phyloP scores from a whole-genome alignment of 2,888 invertebrate genomes.

The Trissonchulus latispiculum region DNA sequence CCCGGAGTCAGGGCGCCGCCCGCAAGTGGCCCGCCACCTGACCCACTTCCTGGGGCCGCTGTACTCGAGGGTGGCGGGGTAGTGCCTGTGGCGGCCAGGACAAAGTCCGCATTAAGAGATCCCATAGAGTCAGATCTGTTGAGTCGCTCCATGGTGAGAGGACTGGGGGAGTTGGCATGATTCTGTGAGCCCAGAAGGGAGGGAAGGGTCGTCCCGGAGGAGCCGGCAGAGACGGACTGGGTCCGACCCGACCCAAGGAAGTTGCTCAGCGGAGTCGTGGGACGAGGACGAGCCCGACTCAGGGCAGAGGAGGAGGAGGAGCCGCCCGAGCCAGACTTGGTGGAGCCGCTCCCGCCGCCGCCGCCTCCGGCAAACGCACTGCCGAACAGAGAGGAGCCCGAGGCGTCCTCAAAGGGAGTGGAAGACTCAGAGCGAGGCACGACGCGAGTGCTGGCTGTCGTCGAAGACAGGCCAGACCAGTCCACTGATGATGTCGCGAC shows the following conservation, averaged over 20 bases:
- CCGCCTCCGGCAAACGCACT: not conserved
- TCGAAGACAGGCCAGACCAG: no score
- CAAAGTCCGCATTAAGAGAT: not conserved
- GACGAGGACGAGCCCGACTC: not conserved
- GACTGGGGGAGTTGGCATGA: no score
- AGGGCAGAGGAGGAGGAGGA: not conserved
- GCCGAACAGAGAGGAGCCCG: not conserved
- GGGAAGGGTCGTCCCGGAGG: not conserved
- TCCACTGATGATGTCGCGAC: no score
- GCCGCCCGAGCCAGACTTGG: not conserved
- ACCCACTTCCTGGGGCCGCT: no score
- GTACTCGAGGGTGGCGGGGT: not conserved
- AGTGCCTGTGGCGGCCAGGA: not conserved
- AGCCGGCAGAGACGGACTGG: not conserved
- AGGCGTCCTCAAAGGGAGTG: not conserved
- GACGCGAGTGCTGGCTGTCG: not conserved
- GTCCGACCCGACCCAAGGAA: not conserved
- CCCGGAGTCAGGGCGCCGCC: not conserved
- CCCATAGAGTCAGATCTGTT: not conserved
- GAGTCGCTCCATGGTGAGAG: no score
- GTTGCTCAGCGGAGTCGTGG: not conserved
- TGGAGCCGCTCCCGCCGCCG: not conserved
- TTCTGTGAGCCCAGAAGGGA: no score
- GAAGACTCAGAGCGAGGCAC: not conserved
- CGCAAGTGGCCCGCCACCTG: not conserved